phyloP scores from a whole-genome alignment of 1,140 invertebrate genomes.

The Zaprionus ghesquierei region DNA sequence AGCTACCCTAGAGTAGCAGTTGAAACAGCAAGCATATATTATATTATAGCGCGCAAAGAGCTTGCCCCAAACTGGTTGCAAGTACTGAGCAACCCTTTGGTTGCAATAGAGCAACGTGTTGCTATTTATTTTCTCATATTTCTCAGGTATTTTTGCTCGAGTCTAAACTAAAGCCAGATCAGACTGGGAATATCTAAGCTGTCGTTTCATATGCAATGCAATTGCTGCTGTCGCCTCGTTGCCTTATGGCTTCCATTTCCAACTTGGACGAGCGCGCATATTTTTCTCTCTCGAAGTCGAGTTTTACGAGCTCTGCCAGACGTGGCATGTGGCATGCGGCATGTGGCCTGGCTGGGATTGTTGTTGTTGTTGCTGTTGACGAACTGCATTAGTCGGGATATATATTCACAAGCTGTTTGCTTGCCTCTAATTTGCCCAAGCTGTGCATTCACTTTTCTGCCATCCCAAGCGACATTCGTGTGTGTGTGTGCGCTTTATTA shows the following conservation, averaged over 20 bases:
- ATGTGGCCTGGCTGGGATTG: conserved; percentile 43
- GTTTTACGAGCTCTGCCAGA: conserved; percentile 4
- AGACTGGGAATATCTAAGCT: background rate
- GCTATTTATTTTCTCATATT: background rate
- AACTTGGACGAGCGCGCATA: conserved; percentile 32
- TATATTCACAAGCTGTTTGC: conserved; percentile 66
- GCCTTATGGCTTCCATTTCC: conserved; percentile 52
- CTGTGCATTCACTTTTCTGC: conserved; percentile 16
- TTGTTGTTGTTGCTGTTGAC: no score
- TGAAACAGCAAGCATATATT: no score
- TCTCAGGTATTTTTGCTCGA: conserved; percentile 3
- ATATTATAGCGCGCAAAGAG: no score
- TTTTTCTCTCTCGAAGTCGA: background rate
- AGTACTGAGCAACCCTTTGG: background rate
- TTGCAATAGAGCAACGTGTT: background rate
- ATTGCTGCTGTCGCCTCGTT: conserved; percentile 29
- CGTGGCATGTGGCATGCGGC: conserved; percentile 34
- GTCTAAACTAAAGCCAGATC: background rate
- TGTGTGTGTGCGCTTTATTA: conserved; percentile 15
- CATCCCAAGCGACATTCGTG: conserved; percentile 2
- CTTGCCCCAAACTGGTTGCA: no score
- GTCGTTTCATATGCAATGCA: conserved; percentile 20
- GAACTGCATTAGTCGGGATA: conserved; percentile 66
- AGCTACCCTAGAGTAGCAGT: no score
- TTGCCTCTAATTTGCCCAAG: conserved; percentile 47